Conservation (phyloP, 1,140 invertebrate species). For the Leptopilina clavipes region DNA sequence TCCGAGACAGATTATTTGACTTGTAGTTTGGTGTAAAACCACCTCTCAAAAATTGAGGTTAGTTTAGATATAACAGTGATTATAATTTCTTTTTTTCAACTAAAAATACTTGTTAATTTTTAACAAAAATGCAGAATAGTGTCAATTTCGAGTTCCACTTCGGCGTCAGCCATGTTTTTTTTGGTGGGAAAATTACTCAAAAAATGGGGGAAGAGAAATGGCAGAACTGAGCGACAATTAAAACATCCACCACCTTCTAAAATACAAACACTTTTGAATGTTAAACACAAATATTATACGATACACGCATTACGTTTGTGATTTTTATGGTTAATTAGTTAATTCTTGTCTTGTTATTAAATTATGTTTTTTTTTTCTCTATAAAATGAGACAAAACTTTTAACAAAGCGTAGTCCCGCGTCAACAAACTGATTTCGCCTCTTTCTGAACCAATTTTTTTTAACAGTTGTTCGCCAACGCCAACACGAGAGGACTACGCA, state of each 20-base stretch:
- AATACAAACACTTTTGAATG: background rate
- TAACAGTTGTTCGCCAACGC: conserved; percentile 32
- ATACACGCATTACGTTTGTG: background rate
- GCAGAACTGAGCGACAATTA: conserved; percentile 18
- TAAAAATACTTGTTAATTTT: background rate
- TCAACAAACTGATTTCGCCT: conserved; percentile 20
- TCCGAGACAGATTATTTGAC: conserved; percentile 11
- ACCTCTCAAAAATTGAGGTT: conserved; percentile 5
- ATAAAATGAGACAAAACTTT: background rate
- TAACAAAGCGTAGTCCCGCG: background rate
- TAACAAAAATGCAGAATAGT: background rate
- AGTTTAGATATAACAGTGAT: background rate
- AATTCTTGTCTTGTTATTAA: background rate
- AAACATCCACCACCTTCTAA: conserved; percentile 17
- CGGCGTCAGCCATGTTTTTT: conserved; percentile 22
- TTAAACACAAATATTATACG: conserved; percentile 1
- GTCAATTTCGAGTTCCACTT: background rate
- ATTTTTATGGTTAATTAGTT: conserved; percentile 1
- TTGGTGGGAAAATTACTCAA: conserved; percentile 21
- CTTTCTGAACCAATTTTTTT: conserved; percentile 25
- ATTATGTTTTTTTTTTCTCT: background rate
- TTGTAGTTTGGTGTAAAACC: background rate
- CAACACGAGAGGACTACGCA: background rate
- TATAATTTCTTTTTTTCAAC: conserved; percentile 14
- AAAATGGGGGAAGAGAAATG: background rate